A percentile compares a stretch with the other conserved stretches of the same genome.
Conservation (phyloP, 2,797 vertebrate species). For the Rhinatrema bivittatum region DNA sequence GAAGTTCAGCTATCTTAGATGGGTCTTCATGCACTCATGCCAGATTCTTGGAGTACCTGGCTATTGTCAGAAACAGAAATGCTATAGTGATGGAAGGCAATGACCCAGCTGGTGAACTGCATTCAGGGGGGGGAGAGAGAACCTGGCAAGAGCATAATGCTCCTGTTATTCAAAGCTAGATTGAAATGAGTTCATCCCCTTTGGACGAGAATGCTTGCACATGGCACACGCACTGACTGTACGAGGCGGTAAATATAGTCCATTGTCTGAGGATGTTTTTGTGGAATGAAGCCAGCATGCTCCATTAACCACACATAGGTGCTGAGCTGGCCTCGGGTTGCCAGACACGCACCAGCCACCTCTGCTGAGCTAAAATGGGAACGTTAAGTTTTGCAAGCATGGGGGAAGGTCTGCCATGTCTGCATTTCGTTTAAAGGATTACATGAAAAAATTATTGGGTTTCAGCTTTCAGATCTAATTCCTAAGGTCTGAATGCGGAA, state of each 20-base stretch:
- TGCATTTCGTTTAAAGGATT: conserved; percentile 36
- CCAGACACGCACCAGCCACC: conserved; percentile 33
- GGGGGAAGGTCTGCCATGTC: conserved; percentile 22
- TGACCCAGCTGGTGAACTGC: conserved; percentile 5
- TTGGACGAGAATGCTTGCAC: conserved; percentile 41
- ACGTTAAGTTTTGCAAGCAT: conserved; percentile 3
- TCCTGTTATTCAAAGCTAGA: conserved; percentile 25
- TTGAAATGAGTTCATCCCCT: conserved; percentile 36
- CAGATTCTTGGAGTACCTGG: too few species aligned
- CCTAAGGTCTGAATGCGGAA: conserved; percentile 28
- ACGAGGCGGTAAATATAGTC: conserved; percentile 54
- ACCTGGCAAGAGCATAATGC: conserved; percentile 25
- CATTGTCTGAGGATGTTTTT: conserved; percentile 54
- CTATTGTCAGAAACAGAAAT: too few species aligned
- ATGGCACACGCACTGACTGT: conserved; percentile 37
- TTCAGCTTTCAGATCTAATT: conserved; percentile 40
- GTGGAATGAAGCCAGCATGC: conserved; percentile 50
- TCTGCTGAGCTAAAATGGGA: conserved; percentile 9
- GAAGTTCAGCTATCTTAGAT: too few species aligned
- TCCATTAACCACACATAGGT: conserved; percentile 57
- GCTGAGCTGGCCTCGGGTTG: conserved; percentile 52
- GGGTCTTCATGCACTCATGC: too few species aligned
- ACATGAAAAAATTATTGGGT: conserved; percentile 28
- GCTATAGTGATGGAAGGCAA: too few species aligned
- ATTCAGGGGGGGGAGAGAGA: conserved; percentile 24